phyloP scores from a whole-genome alignment of 1,140 invertebrate species.

The Cydia fagiglandana region DNA sequence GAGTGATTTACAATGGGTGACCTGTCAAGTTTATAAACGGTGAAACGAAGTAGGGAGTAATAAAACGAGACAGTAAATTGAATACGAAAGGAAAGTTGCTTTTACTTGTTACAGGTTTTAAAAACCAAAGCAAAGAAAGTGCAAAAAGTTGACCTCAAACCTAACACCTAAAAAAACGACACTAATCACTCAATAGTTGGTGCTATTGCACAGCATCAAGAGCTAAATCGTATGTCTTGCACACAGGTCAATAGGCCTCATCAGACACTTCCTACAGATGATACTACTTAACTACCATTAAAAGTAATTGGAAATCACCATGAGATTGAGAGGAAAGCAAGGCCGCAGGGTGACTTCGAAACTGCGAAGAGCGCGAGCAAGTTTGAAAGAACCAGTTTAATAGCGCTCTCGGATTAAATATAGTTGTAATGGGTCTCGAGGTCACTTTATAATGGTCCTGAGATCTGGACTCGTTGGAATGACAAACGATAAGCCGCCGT shows the following conservation, averaged over 20 bases:
- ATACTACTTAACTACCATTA: constrained; percentile 7
- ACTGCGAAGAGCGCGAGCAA: neutral
- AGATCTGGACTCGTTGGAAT: neutral
- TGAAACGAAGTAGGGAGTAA: neutral
- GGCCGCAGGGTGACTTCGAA: constrained; percentile 21
- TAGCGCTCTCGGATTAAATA: neutral
- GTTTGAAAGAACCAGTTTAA: neutral
- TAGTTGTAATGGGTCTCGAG: neutral
- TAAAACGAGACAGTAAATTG: constrained; percentile 4
- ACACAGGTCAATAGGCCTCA: neutral
- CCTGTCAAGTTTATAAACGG: neutral
- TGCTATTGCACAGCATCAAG: neutral
- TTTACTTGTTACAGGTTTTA: neutral
- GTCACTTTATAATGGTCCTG: neutral
- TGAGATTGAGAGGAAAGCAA: constrained; percentile 28
- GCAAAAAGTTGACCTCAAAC: neutral
- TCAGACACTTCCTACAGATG: constrained; percentile 13
- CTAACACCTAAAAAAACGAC: neutral
- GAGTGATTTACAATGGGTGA: constrained; percentile 6
- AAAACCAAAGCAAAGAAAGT: constrained; percentile 6
- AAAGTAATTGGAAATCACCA: constrained; percentile 16
- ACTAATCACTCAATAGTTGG: neutral
- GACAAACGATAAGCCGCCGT: neutral
- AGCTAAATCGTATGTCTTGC: neutral
- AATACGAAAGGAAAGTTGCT: neutral